Evolutionary conservation across 2,113 vertebrate species (phyloP), one percentile per base, ranked within the genome.

Genomic region (Scopus umbretta): DNA sequence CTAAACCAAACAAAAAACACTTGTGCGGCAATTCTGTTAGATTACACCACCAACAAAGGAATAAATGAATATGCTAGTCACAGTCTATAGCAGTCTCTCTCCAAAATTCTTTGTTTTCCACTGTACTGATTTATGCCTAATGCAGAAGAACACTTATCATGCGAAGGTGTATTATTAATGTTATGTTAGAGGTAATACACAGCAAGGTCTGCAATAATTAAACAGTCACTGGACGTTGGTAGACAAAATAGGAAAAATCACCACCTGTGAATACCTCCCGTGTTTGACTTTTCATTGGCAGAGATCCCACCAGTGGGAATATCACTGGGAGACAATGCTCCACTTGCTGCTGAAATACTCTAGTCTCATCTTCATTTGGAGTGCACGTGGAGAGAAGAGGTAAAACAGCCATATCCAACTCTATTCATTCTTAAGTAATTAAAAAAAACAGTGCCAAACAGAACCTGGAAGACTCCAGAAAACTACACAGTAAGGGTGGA

Each of bases 21-120:
- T 97, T 75, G 74, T 83, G 72, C 73, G 84, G 88, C 71, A 93
- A 52, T 93, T 94, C 38, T 88, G 63, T 61, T 87, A 83, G 83
- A 92, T 83, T 88, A 47, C 11, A 84, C 32, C 55, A 83, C 68
- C 34, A 81, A 82, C 19, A 92, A 22, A 83, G 38, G n/a, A 42
- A 91, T 73, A 93, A 96, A 87, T 55, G 2, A 65, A 50, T 86
- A 72, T n/a, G 23, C 58, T 61, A 87, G 71, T 65, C 56, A 70
- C 4, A 80, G 25, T 11, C 29, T 42, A 9, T 14, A 73, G 59
- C 34, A 67, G 26, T 45, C 8, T 32, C 47, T 56, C 38, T 22
- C 52, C 67, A 89, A 62, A 86, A 83, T 84, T 85, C 27, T 15
- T 87, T 61, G 11, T 26, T 83, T 87, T 90, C 49, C 42, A 61